These are phyloP conservation scores for Distichodus sexfasciatus DNA, from an alignment of 2,797 vertebrate genomes.

Conservation along the genomic window DNA sequence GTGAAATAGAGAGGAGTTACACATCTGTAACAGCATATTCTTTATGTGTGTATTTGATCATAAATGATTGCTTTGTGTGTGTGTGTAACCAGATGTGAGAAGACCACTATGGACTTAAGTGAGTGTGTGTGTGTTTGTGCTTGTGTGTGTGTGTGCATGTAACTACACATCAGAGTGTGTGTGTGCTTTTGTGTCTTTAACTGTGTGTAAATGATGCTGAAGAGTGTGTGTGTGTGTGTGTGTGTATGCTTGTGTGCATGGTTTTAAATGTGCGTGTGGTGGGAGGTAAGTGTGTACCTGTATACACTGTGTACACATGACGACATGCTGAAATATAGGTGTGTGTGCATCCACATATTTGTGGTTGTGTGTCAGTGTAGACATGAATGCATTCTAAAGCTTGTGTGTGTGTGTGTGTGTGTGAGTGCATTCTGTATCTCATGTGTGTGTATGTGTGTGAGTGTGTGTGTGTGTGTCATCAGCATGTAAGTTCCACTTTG, in stretches of 20 bases:
- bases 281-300: too few relatives aligned
- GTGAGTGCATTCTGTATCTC: neutral
- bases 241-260: too few relatives aligned
- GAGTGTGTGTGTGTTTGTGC: neutral
- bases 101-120: neutral
- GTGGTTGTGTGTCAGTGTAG: neutral
- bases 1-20: too few relatives aligned
- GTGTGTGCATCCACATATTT: neutral
- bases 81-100: neutral
- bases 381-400: neutral
- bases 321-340: neutral
- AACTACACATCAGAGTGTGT: neutral
- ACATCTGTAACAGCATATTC: too few relatives aligned
- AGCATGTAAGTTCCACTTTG: conserved; percentile 34
- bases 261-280: too few relatives aligned
- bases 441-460: too few relatives aligned
- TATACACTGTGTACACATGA: neutral
- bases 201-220: too few relatives aligned
- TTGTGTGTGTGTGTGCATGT: neutral
- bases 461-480: conserved; percentile 12
- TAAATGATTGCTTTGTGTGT: neutral
- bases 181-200: neutral
- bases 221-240: too few relatives aligned
- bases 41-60: neutral
- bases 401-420: neutral